Evolutionary conservation across 2,113 vertebrate genomes (phyloP).

Genomic region (Pontoporia blainvillei): DNA sequence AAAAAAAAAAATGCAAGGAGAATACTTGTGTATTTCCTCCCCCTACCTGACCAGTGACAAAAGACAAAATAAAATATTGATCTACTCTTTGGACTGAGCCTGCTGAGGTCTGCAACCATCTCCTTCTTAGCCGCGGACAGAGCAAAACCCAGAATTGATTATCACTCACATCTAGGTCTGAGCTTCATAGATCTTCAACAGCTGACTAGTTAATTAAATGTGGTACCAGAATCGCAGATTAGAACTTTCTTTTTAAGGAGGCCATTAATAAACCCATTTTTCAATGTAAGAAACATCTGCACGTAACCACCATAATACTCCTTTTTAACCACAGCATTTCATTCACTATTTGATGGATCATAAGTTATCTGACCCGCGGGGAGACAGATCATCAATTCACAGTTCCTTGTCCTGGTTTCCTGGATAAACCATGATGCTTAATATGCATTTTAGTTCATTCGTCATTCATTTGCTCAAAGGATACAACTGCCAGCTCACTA

Average conservation of each 20-base stretch:
- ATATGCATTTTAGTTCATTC: not conserved
- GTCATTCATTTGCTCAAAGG: not conserved
- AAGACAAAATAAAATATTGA: conserved; percentile 74
- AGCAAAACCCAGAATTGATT: conserved; percentile 64
- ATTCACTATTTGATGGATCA: not conserved
- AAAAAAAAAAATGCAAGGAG: conserved; percentile 22
- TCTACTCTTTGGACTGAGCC: conserved; percentile 50
- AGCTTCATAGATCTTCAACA: conserved; percentile 62
- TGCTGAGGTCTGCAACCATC: conserved; percentile 56
- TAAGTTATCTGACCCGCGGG: not conserved
- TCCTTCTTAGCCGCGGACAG: conserved; percentile 55
- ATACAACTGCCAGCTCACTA: not conserved
- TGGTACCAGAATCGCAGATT: conserved; percentile 70
- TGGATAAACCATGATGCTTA: not conserved
- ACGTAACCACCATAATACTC: not conserved
- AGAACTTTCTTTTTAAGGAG: conserved; percentile 52
- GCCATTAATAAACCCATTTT: conserved; percentile 73
- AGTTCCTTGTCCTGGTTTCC: not conserved
- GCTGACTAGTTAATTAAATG: conserved; percentile 77
- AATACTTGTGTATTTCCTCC: not conserved
- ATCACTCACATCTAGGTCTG: conserved; percentile 56
- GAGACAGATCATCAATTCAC: not conserved
- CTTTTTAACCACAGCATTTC: not conserved
- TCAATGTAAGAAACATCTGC: conserved; percentile 44
- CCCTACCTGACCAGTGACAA: not conserved